These are phyloP conservation scores for Agrilus biguttatus DNA, from an alignment of 2,888 invertebrate genomes.

Conservation along the genomic window DNA sequence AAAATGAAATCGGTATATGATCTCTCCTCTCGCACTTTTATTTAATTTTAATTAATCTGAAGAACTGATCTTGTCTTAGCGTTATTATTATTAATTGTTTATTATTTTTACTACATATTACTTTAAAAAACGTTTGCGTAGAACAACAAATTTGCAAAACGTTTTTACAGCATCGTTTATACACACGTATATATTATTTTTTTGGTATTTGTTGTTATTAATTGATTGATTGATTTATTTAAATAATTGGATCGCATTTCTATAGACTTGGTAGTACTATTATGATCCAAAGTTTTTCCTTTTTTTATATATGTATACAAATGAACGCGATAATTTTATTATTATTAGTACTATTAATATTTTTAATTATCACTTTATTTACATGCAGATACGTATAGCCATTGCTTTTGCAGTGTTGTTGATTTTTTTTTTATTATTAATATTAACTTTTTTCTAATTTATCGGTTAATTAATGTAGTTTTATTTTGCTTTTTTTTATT, in stretches of 20 bases:
- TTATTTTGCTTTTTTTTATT: too few species aligned
- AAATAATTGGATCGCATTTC: slow-evolving; percentile 3
- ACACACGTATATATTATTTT: too few species aligned
- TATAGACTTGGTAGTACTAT: slow-evolving; percentile 4
- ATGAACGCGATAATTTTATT: not conserved
- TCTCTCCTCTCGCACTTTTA: slow-evolving; percentile 23
- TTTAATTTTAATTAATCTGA: slow-evolving; percentile 13
- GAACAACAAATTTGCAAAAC: slow-evolving; percentile 2
- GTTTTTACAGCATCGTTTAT: slow-evolving; percentile 1
- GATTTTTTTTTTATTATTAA: too few species aligned
- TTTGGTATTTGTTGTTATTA: slow-evolving; percentile 1
- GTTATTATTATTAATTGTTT: slow-evolving; percentile 12
- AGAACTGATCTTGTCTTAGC: slow-evolving; percentile 30
- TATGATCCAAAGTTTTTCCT: slow-evolving; percentile 12
- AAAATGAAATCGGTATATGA: slow-evolving; percentile 18
- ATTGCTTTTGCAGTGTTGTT: too few species aligned
- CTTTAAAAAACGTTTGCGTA: slow-evolving; percentile 12
- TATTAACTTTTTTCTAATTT: too few species aligned
- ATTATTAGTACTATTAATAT: slow-evolving; percentile 3
- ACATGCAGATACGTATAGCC: not conserved
- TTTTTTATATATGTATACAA: slow-evolving; percentile 6
- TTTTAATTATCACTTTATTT: slow-evolving; percentile 12
- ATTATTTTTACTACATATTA: slow-evolving; percentile 9
- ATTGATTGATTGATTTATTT: slow-evolving; percentile 3
- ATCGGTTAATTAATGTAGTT: too few species aligned